Evolutionary conservation across 2,888 invertebrate species (phyloP).

Genomic region (Limenitis camilla): DNA sequence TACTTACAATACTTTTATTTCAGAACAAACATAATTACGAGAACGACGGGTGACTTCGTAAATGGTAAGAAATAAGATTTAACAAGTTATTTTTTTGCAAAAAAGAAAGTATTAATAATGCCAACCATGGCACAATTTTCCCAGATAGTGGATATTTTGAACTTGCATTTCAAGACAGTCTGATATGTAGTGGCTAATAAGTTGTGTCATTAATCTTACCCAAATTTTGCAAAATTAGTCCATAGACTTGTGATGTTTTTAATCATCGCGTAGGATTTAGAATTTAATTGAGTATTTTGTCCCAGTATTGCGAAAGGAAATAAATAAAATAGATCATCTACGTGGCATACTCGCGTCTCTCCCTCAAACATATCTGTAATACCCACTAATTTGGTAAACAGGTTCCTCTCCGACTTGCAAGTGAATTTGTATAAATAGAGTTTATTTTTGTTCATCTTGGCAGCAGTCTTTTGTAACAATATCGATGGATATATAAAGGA

Average conservation of each 20-base stretch:
- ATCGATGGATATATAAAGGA: slow-evolving; percentile 17
- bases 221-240: slow-evolving; percentile 56
- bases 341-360: slow-evolving; percentile 12
- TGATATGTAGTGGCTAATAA: background rate
- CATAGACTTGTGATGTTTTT: slow-evolving; percentile 43
- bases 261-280: slow-evolving; percentile 37
- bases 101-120: too few relatives aligned
- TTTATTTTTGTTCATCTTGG: slow-evolving; percentile 30
- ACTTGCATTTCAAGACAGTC: too few relatives aligned
- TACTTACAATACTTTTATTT: too few relatives aligned
- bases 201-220: slow-evolving; percentile 33
- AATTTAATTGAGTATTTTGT: slow-evolving; percentile 30
- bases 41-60: too few relatives aligned
- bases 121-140: too few relatives aligned
- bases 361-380: slow-evolving; percentile 9
- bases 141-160: too few relatives aligned
- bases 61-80: too few relatives aligned
- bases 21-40: too few relatives aligned
- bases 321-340: slow-evolving; percentile 25
- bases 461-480: slow-evolving; percentile 30
- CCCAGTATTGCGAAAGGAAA: slow-evolving; percentile 27
- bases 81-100: too few relatives aligned
- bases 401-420: slow-evolving; percentile 43
- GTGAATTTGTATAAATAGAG: slow-evolving; percentile 46
- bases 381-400: slow-evolving; percentile 25